phyloP scores from a whole-genome alignment of 2,888 invertebrate species.

The Acronicta alni region DNA sequence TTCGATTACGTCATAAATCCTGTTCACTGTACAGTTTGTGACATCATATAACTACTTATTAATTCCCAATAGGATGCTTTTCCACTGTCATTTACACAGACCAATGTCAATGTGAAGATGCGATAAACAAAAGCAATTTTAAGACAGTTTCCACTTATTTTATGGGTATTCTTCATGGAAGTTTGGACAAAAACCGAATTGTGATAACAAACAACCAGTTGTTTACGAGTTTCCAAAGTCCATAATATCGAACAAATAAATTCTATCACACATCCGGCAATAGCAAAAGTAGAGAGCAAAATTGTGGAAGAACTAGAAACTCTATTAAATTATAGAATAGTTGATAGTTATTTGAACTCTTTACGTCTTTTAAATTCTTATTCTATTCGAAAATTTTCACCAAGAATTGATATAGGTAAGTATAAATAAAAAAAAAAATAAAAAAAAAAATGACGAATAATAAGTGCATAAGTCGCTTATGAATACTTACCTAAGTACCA shows the following conservation, averaged over 20 bases:
- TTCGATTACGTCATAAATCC: conserved; percentile 49
- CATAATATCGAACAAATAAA: conserved; percentile 58
- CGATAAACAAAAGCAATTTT: conserved; percentile 41
- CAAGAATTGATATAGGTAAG: not conserved
- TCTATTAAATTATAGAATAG: conserved; percentile 26
- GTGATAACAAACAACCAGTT: conserved; percentile 59
- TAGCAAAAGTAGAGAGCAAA: conserved; percentile 31
- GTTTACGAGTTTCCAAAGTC: conserved; percentile 62
- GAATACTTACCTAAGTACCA: conserved; percentile 6
- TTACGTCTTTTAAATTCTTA: conserved; percentile 1
- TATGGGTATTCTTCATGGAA: conserved; percentile 43
- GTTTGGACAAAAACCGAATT: conserved; percentile 37
- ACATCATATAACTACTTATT: conserved; percentile 9
- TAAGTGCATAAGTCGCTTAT: conserved; percentile 8
- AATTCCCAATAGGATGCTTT: conserved; percentile 32
- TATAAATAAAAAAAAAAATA: conserved; percentile 13
- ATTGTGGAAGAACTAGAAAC: conserved; percentile 29
- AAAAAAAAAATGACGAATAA: conserved; percentile 9
- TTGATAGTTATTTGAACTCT: conserved; percentile 6
- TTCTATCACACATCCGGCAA: conserved; percentile 50
- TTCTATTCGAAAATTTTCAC: conserved; percentile 10
- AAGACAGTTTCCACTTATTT: conserved; percentile 44
- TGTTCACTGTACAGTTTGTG: conserved; percentile 9
- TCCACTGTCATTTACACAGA: conserved; percentile 13
- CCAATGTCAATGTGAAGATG: conserved; percentile 21